A percentile compares a stretch with the other conserved stretches of the same genome.
Evolutionary conservation across 1,140 invertebrate genomes (phyloP).

Genomic region (Drosophila nebulosa): DNA sequence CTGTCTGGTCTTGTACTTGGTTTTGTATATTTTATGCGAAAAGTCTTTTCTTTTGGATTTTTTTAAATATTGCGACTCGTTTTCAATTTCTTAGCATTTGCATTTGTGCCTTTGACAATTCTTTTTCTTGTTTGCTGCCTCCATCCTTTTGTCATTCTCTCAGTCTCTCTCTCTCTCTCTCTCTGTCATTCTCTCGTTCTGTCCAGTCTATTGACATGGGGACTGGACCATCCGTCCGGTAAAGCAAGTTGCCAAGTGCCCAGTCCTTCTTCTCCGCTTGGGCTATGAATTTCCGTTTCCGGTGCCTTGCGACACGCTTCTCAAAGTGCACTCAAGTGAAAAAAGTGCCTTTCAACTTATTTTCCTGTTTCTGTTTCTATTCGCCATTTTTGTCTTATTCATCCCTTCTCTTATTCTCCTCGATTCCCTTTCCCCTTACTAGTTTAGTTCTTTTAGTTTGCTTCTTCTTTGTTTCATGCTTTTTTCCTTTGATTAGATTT

Average conservation of each 20-base stretch:
- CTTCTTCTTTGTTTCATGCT: conserved; percentile 47
- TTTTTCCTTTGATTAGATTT: conserved; percentile 63
- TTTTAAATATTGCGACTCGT: conserved; percentile 63
- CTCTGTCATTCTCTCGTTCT: conserved; percentile 16
- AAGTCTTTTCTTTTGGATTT: conserved; percentile 41
- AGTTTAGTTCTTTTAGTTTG: conserved; percentile 14
- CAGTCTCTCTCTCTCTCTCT: conserved; percentile 15
- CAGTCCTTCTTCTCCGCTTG: conserved; percentile 17
- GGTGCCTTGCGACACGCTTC: conserved; percentile 58
- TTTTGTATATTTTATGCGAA: conserved; percentile 47
- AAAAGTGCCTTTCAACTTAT: conserved; percentile 73
- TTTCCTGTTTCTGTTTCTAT: conserved; percentile 53
- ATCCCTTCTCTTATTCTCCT: not conserved
- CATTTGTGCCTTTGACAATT: conserved; percentile 63
- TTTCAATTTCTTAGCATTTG: conserved; percentile 69
- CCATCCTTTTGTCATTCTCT: conserved; percentile 14
- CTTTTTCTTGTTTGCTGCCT: conserved; percentile 14
- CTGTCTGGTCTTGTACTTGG: not conserved
- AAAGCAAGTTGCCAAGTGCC: conserved; percentile 49
- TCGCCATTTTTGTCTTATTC: conserved; percentile 35
- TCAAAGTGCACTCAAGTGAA: conserved; percentile 63
- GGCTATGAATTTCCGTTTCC: conserved; percentile 69
- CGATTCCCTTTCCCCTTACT: not conserved
- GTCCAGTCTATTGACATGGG: conserved; percentile 57
- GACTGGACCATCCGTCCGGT: conserved; percentile 47